A percentile compares a stretch with the other conserved stretches of the same genome.
Conservation (phyloP, 2,888 invertebrate genomes). For the Yponomeuta evonymella region DNA sequence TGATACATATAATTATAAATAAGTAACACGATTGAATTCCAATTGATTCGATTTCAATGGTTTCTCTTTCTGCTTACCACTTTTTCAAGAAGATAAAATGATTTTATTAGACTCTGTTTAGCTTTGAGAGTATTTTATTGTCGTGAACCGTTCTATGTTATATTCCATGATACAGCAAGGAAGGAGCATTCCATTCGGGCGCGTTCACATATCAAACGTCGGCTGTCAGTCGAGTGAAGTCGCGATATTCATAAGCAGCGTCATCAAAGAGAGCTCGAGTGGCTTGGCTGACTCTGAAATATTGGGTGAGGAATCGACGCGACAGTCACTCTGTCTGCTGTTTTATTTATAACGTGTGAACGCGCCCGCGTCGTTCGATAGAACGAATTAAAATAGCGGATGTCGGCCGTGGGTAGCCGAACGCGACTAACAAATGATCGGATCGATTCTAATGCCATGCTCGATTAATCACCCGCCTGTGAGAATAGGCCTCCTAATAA, state of each 20-base stretch:
- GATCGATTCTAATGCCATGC: constrained; percentile 47
- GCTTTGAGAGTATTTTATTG: too few relatives aligned
- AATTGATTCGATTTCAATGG: too few relatives aligned
- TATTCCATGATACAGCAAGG: not conserved
- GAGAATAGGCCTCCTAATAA: constrained; percentile 6
- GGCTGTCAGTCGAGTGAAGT: constrained; percentile 42
- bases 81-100: too few relatives aligned
- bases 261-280: constrained; percentile 58
- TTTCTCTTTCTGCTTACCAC: too few relatives aligned
- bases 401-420: constrained; percentile 22
- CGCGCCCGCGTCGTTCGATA: constrained; percentile 49
- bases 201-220: constrained; percentile 27
- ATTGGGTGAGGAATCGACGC: constrained; percentile 62
- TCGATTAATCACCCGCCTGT: constrained; percentile 36
- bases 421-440: constrained; percentile 38
- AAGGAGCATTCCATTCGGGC: constrained; percentile 31
- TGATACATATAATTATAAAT: too few relatives aligned
- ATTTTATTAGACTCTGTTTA: too few relatives aligned
- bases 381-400: constrained; percentile 39
- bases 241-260: constrained; percentile 64
- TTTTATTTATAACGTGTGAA: constrained; percentile 68
- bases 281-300: constrained; percentile 62
- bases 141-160: too few relatives aligned
- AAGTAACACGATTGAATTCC: too few relatives aligned
- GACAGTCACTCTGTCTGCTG: constrained; percentile 51